Conservation (phyloP, 2,888 invertebrate species). For the Polyommatus icarus region DNA sequence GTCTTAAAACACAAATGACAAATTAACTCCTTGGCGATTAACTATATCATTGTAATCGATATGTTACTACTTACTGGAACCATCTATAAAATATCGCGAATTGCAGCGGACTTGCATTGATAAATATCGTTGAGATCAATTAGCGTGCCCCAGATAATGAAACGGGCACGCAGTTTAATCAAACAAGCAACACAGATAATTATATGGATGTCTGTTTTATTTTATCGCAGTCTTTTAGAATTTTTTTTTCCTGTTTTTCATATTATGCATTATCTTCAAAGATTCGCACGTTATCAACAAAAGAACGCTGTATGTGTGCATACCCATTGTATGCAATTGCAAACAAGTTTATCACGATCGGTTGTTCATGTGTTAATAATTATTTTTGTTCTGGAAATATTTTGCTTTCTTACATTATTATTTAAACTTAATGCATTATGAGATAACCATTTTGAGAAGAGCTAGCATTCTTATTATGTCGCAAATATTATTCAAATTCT, state of each 20-base stretch:
- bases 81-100: not conserved
- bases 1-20: no score
- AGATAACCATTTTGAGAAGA: not conserved
- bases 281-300: not conserved
- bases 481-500: not conserved
- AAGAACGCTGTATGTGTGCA: not conserved
- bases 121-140: constrained; percentile 19
- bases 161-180: constrained; percentile 14
- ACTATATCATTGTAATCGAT: no score
- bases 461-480: not conserved
- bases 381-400: not conserved
- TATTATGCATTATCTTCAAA: not conserved
- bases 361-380: not conserved
- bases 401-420: not conserved
- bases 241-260: not conserved
- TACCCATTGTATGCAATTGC: not conserved
- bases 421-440: not conserved
- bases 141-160: constrained; percentile 11
- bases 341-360: constrained; percentile 5
- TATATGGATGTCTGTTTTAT: not conserved
- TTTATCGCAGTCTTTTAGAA: not conserved
- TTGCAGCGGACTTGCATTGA: not conserved
- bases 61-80: not conserved
- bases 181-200: not conserved
- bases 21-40: no score